Evolutionary conservation across 2,888 invertebrate genomes (phyloP).

Genomic region (Hydroisotoma schaefferi): DNA sequence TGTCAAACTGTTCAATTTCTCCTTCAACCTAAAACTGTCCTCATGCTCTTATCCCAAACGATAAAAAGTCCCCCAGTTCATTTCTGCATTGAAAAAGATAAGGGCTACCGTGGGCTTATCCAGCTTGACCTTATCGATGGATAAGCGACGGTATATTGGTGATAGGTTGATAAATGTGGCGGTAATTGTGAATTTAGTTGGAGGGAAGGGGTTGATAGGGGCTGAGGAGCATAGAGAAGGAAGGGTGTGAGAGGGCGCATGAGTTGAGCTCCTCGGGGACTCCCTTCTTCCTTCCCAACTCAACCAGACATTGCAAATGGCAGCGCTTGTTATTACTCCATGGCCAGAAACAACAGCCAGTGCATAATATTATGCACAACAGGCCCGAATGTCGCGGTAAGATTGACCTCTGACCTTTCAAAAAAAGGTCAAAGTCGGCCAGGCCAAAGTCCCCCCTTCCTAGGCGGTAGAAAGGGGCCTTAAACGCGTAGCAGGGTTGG

Average conservation of each 20-base stretch:
- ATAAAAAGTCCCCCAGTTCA: too few relatives aligned
- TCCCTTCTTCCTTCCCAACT: constrained; percentile 17
- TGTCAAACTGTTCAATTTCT: too few relatives aligned
- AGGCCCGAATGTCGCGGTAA: constrained; percentile 56
- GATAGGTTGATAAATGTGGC: neutral
- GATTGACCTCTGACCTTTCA: constrained; percentile 30
- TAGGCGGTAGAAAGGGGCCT: too few relatives aligned
- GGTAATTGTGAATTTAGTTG: neutral
- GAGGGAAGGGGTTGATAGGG: neutral
- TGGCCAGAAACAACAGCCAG: constrained; percentile 17
- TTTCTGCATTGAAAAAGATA: too few relatives aligned
- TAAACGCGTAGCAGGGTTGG: too few relatives aligned
- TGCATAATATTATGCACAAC: constrained; percentile 53
- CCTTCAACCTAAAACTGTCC: too few relatives aligned
- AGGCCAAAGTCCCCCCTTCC: neutral
- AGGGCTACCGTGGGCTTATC: too few relatives aligned
- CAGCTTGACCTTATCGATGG: too few relatives aligned
- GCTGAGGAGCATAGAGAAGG: neutral
- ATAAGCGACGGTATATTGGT: too few relatives aligned
- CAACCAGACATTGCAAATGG: constrained; percentile 83
- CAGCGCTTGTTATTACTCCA: constrained; percentile 77
- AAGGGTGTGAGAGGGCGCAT: constrained; percentile 53
- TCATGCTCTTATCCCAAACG: too few relatives aligned
- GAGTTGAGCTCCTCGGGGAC: constrained; percentile 36
- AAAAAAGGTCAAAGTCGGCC: neutral